Evolutionary conservation across 1,140 invertebrate species (phyloP), one percentile per base, ranked within the genome.

Genomic region (Agrypnia vestita): DNA sequence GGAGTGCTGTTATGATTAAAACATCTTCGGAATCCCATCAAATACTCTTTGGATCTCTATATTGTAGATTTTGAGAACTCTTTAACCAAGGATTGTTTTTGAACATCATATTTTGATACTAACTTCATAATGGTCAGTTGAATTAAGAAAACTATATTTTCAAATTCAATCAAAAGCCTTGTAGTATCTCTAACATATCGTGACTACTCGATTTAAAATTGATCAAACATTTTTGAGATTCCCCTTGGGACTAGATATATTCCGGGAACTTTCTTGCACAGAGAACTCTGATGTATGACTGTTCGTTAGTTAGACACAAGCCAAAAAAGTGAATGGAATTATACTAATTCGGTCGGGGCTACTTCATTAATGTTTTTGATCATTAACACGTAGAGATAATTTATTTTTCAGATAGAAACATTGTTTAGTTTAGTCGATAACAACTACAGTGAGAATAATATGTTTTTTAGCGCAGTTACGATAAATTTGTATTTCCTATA

Each of bases 371-470:
- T 74, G 53, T 56, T 74, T 25, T 51, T 15, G 51, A 56, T 46
- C 53, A 74, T n/a, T 53, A 13, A 35, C 67, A 49, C 44, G 71
- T 74, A 74, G 71, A 55, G 67, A 71, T 44, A 71, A 64, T 71
- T 71, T 74, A 17, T 74, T 74, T 35, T 72, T 55, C 71, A 74
- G 71, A 74, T 74, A 74, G 71, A 74, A 44, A 44, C 35, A 46
- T 59, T 64, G 35, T 67, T 71, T 79, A 79, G 77, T 62, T 73
- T 79, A 79, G 77, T 55, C 55, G 61, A 79, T 17, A 71, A 46
- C n/a, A 79, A 79, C 77, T 79, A 79, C 77, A 79, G 77, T 79
- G 77, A 79, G 77, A 79, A 62, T 62, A 47, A 79, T 69, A 47
- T 69, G 51, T 10, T 72, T 79, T 73, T 73, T 79, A 79, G 77